Evolutionary conservation across 2,113 vertebrate species (phyloP).

Genomic region (Nanorana parkeri): DNA sequence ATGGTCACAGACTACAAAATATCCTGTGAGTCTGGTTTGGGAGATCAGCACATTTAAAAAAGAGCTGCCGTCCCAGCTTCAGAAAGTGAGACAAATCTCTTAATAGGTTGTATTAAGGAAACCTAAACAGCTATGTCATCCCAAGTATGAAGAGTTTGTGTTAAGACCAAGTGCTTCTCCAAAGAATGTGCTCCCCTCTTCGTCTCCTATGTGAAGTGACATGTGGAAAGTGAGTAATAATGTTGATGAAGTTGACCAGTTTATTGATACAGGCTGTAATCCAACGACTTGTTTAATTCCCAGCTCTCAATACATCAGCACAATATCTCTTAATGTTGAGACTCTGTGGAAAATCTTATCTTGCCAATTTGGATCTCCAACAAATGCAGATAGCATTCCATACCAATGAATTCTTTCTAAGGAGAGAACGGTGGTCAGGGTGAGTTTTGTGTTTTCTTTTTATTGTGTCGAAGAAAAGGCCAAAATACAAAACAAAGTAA

Average conservation of each 20-base stretch:
- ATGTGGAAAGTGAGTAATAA: conserved; percentile 25
- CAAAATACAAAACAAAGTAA: too few species aligned
- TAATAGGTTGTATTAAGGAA: neutral
- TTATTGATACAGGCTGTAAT: conserved; percentile 46
- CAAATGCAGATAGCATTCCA: conserved; percentile 21
- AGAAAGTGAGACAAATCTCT: too few species aligned
- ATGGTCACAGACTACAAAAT: too few species aligned
- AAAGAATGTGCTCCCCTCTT: too few species aligned
- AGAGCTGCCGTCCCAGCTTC: too few species aligned
- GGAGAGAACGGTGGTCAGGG: too few species aligned
- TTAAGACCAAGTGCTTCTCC: too few species aligned
- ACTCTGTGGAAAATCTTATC: conserved; percentile 31
- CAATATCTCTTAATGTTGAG: conserved; percentile 25
- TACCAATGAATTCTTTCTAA: neutral
- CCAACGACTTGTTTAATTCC: conserved; percentile 46
- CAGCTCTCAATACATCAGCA: conserved; percentile 26
- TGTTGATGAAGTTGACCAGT: conserved; percentile 34
- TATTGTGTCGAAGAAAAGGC: too few species aligned
- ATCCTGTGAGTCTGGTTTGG: too few species aligned
- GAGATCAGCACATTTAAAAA: too few species aligned
- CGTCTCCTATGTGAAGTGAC: neutral
- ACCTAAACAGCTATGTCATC: neutral
- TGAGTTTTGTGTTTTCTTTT: too few species aligned
- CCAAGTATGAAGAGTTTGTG: too few species aligned
- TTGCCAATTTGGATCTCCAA: conserved; percentile 40